Percentiles rank a stretch among this genome's conserved stretches.
Evolutionary conservation across 2,888 invertebrate genomes (phyloP).

Genomic region (Aproaerema taeniolella): DNA sequence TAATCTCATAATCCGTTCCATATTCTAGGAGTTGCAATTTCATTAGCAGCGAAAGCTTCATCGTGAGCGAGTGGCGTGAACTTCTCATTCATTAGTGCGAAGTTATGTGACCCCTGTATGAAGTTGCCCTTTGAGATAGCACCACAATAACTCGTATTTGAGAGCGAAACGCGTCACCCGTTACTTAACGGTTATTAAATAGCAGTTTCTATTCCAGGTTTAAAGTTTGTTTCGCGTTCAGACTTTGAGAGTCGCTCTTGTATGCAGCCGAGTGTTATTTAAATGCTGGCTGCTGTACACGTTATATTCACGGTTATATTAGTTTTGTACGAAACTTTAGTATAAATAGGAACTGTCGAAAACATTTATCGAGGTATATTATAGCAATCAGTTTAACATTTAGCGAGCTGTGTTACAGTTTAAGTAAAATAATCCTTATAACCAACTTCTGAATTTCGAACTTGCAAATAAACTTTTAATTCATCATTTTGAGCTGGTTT

Average conservation of each 20-base stretch:
- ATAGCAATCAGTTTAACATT: too few species aligned
- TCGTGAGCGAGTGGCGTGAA: constrained; percentile 41
- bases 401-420: too few species aligned
- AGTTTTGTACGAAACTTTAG: too few species aligned
- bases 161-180: constrained; percentile 10
- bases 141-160: constrained; percentile 11
- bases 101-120: constrained; percentile 42
- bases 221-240: neutral
- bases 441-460: too few species aligned
- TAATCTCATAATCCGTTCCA: constrained; percentile 25
- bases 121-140: constrained; percentile 36
- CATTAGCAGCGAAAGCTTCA: constrained; percentile 51
- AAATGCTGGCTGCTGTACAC: too few species aligned
- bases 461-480: too few species aligned
- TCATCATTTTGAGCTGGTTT: too few species aligned
- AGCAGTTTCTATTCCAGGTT: neutral
- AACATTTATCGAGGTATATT: too few species aligned
- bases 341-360: too few species aligned
- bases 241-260: neutral
- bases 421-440: too few species aligned
- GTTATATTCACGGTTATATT: too few species aligned
- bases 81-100: constrained; percentile 52
- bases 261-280: too few species aligned
- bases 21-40: constrained; percentile 47
- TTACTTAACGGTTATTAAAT: constrained; percentile 1